These are phyloP conservation scores for Accipiter virgatus DNA, from an alignment of 2,113 vertebrate genomes.

Conservation along the genomic window DNA sequence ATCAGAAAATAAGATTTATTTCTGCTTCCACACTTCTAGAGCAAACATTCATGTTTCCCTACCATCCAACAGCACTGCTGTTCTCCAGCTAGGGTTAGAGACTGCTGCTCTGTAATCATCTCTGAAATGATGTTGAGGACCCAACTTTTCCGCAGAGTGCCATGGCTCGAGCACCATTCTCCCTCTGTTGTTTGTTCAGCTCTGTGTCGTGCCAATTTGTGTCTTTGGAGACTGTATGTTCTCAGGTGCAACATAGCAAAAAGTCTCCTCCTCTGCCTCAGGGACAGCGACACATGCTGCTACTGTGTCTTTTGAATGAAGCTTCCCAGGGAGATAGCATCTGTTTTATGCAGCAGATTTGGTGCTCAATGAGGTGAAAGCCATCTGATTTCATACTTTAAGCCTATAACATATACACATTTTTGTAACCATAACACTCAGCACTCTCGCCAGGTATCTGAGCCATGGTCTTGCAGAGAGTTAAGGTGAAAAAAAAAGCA, in stretches of 20 bases:
- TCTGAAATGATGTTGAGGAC: background rate
- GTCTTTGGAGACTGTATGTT: background rate
- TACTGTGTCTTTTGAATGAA: background rate
- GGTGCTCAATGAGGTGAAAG: background rate
- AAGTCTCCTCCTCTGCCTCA: background rate
- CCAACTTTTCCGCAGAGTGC: background rate
- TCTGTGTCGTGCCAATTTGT: background rate
- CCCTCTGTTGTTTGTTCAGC: background rate
- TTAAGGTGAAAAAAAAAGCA: background rate
- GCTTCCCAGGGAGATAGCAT: background rate
- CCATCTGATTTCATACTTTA: background rate
- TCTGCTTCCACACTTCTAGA: background rate
- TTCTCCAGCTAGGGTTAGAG: background rate
- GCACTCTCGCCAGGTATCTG: background rate
- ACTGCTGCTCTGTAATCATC: background rate
- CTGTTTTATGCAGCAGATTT: background rate
- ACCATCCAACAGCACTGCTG: background rate
- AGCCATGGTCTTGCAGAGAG: background rate
- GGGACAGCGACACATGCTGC: background rate
- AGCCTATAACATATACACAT: background rate
- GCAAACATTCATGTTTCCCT: rapidly evolving
- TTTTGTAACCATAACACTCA: background rate
- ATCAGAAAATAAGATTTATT: background rate
- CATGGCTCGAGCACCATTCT: background rate
- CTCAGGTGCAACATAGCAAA: background rate